Evolutionary conservation across 2,797 vertebrate genomes (phyloP), one percentile per base, ranked within the genome.

Genomic region (Loris lydekkerianus): DNA sequence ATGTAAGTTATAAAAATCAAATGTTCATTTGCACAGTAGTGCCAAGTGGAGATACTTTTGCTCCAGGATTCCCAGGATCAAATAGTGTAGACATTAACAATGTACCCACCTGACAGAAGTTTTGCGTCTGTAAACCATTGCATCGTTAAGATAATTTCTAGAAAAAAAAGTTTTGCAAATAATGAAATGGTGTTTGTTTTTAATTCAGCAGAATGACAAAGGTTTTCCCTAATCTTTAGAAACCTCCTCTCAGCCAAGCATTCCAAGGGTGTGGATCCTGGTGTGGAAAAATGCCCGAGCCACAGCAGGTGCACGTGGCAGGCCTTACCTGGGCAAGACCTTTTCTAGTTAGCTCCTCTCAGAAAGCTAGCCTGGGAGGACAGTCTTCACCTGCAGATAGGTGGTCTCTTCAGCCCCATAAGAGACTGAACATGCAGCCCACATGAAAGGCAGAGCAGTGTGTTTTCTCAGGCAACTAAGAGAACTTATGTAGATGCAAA

Each of bases 321-420:
- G 73, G 56, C 10, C 73, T 46, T 25, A 40, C 21, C 53, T 18
- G 17, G n/a, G 13, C 4, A 13, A 7, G 34, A 40, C 5, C 2
- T 31, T 27, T 21, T 53, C 27, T 7, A 9, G 21, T 40, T 49
- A 60, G 76, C 3, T 77, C 49, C 31, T 73, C 49, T 94, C 46
- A 77, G 61, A 43, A 93, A 89, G 43, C 63, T 37, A 14, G 70
- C 13, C 3, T 11, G 5, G 18, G 31, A 70, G 0, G 3, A 8
- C 25, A 69, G 60, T 78, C 78, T 81, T 40, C 60, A 25, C 10
- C 34, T 37, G 29, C 21, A 29, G 9, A 53, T 2, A 7, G 0
- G 18, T 7, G 1, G 9, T 10, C 11, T 25, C 0, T 14, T 20
- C 76, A 8, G 11, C 29, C 15, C 10, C 2, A 0, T 5, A 1